phyloP scores from a whole-genome alignment of 2,888 invertebrate species.

The Lamellibrachia columna region DNA sequence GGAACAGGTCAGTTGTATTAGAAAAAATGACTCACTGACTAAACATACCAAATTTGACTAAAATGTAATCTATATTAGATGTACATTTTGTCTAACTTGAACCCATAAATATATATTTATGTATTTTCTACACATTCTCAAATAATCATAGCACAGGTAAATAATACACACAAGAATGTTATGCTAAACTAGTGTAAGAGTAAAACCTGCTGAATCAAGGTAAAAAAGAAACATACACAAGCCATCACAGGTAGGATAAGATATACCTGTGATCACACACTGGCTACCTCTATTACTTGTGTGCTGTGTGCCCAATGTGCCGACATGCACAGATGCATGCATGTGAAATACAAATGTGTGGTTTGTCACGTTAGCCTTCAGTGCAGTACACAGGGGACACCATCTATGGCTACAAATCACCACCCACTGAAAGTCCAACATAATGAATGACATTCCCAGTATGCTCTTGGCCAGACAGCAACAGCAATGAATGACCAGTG shows the following conservation, averaged over 20 bases:
- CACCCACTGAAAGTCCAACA: neutral
- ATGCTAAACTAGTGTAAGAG: too few relatives aligned
- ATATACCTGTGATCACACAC: neutral
- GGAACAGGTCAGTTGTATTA: too few relatives aligned
- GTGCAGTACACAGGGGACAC: neutral
- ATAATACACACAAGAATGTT: too few relatives aligned
- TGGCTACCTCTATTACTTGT: neutral
- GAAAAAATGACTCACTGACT: too few relatives aligned
- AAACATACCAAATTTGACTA: too few relatives aligned
- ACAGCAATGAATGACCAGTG: neutral
- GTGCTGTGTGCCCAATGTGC: neutral
- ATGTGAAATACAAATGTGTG: neutral
- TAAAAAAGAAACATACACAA: neutral
- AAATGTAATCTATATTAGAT: too few relatives aligned
- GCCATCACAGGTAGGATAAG: neutral
- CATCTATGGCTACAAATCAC: slow-evolving; percentile 3
- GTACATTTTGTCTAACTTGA: too few relatives aligned
- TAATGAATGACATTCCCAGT: neutral
- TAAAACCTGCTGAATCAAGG: too few relatives aligned
- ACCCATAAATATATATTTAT: too few relatives aligned
- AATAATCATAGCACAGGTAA: too few relatives aligned
- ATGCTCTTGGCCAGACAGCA: neutral
- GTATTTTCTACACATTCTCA: too few relatives aligned
- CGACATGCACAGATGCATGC: slow-evolving; percentile 12
- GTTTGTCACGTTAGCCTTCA: neutral